A percentile compares a stretch with the other conserved stretches of the same genome.
Conservation (phyloP, 2,797 vertebrate species). For the Acanthopagrus latus region DNA sequence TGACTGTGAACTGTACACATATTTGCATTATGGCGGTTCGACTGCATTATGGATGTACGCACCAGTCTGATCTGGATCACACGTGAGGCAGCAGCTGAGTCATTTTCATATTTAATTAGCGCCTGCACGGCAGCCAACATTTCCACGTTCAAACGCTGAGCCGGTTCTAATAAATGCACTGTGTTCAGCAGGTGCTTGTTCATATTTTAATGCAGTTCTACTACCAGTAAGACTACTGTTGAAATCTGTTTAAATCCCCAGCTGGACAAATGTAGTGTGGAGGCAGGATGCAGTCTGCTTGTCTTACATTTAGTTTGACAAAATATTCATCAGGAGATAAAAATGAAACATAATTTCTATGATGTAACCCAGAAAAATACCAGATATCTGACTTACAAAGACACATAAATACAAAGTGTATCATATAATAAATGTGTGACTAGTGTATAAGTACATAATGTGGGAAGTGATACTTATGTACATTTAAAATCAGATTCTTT, state of each 20-base stretch:
- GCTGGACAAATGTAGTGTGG: background rate
- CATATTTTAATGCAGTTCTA: conserved; percentile 17
- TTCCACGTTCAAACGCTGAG: background rate
- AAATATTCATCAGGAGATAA: background rate
- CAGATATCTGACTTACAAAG: background rate
- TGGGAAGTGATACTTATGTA: background rate
- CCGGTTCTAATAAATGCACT: conserved; percentile 3
- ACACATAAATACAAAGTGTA: background rate
- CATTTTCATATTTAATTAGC: conserved; percentile 38
- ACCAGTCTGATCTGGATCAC: conserved; percentile 9
- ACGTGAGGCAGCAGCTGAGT: conserved; percentile 20
- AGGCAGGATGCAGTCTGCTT: background rate
- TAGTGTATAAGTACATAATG: background rate
- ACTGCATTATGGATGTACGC: background rate
- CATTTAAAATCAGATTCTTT: no score
- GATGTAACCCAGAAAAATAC: background rate
- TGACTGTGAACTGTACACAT: background rate
- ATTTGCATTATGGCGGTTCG: background rate
- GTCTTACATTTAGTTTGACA: background rate
- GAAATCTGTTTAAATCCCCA: conserved; percentile 9
- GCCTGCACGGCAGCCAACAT: conserved; percentile 9
- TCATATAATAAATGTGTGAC: background rate
- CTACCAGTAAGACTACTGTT: background rate
- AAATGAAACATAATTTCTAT: background rate
- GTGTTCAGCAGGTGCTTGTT: conserved; percentile 8